These are phyloP conservation scores for Ceratothoa steindachneri DNA, from an alignment of 2,888 invertebrate genomes.

Conservation along the genomic window DNA sequence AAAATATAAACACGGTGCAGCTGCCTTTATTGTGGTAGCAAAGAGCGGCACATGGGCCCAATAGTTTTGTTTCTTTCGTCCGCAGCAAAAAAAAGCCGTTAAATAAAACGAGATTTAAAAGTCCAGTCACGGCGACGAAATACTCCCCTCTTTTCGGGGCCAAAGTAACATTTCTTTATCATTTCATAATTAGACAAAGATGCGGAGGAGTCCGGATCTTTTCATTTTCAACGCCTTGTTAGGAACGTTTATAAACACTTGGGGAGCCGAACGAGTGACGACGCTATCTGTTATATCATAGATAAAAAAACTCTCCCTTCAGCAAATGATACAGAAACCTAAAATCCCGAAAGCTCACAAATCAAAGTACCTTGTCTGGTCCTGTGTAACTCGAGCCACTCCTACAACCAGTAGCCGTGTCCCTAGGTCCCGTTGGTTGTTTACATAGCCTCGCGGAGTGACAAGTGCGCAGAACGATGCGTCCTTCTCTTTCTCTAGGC, in stretches of 20 bases:
- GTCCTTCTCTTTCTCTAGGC: neutral
- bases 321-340: neutral
- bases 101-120: no score
- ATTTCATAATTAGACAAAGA: no score
- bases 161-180: no score
- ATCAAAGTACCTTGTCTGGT: neutral
- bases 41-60: neutral
- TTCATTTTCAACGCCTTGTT: no score
- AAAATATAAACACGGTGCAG: neutral
- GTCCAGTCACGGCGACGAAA: no score
- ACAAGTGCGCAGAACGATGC: neutral
- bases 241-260: no score
- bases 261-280: no score
- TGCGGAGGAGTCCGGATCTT: no score
- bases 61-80: neutral
- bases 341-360: neutral
- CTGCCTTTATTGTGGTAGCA: neutral
- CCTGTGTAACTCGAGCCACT: neutral
- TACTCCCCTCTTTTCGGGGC: no score
- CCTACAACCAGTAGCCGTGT: neutral
- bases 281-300: neutral
- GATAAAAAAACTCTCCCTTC: neutral
- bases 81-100: neutral
- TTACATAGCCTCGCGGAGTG: neutral
- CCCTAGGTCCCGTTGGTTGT: neutral